Percentiles rank a stretch among this genome's conserved stretches.
Conservation (phyloP, 2,113 vertebrate genomes). For the Lichenostomus cassidix region DNA sequence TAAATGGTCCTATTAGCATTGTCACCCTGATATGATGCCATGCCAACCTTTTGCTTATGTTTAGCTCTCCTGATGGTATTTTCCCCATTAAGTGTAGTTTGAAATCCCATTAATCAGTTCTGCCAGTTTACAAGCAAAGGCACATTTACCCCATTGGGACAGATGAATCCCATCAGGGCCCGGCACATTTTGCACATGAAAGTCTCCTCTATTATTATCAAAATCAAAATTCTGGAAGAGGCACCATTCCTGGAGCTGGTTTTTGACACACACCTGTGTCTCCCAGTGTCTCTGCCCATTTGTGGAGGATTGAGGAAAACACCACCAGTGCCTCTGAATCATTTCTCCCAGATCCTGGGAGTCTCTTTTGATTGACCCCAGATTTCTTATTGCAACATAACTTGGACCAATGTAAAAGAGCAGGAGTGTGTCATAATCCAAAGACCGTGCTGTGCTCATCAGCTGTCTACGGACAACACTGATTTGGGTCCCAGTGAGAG, state of each 20-base stretch:
- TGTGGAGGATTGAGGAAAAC: not conserved
- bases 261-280: not conserved
- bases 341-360: not conserved
- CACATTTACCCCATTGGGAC: not conserved
- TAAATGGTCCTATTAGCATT: not conserved
- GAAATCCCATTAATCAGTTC: accelerated
- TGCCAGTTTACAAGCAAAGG: not conserved
- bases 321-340: not conserved
- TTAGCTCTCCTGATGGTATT: not conserved
- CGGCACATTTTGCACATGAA: not conserved
- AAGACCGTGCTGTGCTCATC: not conserved
- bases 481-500: not conserved
- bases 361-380: not conserved
- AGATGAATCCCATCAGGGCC: not conserved
- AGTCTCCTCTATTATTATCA: not conserved
- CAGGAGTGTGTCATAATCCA: not conserved
- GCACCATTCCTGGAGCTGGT: not conserved
- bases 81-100: not conserved
- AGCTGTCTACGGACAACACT: not conserved
- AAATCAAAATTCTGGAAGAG: not conserved
- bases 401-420: not conserved
- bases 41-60: not conserved
- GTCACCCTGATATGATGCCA: not conserved
- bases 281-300: not conserved
- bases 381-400: not conserved